Evolutionary conservation across 2,888 invertebrate genomes (phyloP).

Genomic region (Ormyrus rosae): DNA sequence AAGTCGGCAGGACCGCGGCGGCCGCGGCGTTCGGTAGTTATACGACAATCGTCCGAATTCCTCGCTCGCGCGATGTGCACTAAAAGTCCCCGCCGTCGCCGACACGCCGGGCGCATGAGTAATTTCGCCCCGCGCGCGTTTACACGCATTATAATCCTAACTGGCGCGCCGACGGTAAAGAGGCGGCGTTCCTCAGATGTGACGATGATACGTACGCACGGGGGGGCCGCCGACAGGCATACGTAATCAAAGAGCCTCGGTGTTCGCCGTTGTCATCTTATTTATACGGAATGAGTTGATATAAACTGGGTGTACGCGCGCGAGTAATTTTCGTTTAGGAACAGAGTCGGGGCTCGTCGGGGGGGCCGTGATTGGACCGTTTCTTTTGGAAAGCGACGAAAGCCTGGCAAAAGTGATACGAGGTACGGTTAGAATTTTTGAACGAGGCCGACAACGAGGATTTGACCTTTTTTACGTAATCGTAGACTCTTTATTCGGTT

Average conservation of each 20-base stretch:
- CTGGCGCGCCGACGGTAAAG: background rate
- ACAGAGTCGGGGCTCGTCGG: no score
- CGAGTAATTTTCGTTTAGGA: no score
- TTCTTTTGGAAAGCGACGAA: no score
- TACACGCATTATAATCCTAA: conserved; percentile 4
- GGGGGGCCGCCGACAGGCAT: background rate
- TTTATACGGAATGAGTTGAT: background rate
- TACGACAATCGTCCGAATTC: background rate
- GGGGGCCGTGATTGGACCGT: no score
- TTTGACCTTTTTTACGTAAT: no score
- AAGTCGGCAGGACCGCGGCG: no score
- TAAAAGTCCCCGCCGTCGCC: conserved; percentile 5
- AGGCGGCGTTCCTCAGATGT: conserved; percentile 17
- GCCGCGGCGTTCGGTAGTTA: no score
- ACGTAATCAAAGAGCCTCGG: conserved; percentile 19
- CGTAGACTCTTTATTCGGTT: no score
- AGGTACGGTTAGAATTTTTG: no score
- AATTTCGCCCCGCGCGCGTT: conserved; percentile 1
- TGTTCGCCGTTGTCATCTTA: background rate
- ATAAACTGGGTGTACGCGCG: no score
- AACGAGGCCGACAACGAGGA: no score
- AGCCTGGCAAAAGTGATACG: no score
- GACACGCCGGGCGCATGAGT: conserved; percentile 32
- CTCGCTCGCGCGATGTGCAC: conserved; percentile 8
- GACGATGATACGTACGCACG: background rate